These are phyloP conservation scores for Cheumatopsyche charites DNA, from an alignment of 1,140 invertebrate species.

Conservation along the genomic window DNA sequence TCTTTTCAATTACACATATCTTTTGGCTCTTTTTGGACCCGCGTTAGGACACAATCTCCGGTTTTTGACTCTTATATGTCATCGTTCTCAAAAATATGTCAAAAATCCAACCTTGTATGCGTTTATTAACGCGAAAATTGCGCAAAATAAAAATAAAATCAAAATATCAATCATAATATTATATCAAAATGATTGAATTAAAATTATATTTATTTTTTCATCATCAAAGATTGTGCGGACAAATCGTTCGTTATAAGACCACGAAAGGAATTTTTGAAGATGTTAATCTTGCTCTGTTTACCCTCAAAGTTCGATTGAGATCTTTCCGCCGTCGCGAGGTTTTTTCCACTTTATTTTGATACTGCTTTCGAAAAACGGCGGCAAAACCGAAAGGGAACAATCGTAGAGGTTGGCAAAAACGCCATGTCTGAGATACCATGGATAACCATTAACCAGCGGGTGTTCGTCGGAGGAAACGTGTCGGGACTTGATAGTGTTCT, in stretches of 20 bases:
- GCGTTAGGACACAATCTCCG: slow-evolving; percentile 1
- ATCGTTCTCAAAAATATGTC: slow-evolving; percentile 16
- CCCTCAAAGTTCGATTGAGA: slow-evolving; percentile 32
- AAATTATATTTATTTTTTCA: background rate
- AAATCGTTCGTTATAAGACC: slow-evolving; percentile 12
- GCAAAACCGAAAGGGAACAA: slow-evolving; percentile 17
- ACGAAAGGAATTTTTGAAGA: slow-evolving; percentile 32
- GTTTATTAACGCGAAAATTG: no score
- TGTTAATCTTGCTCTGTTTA: slow-evolving; percentile 34
- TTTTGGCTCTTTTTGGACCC: slow-evolving; percentile 7
- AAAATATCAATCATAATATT: no score
- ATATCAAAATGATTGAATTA: background rate
- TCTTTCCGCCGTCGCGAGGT: slow-evolving; percentile 34
- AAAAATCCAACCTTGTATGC: background rate
- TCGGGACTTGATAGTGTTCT: slow-evolving; percentile 44
- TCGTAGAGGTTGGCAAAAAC: slow-evolving; percentile 29
- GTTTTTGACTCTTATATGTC: slow-evolving; percentile 28
- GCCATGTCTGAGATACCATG: slow-evolving; percentile 25
- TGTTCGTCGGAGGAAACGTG: slow-evolving; percentile 38
- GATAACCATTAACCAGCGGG: slow-evolving; percentile 46
- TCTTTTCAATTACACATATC: slow-evolving; percentile 45
- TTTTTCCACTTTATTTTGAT: background rate
- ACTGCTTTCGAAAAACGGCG: slow-evolving; percentile 16
- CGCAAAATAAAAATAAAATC: no score
- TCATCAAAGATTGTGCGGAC: background rate